A percentile compares a stretch with the other conserved stretches of the same genome.
Conservation (phyloP, 92 coral and sea anemone species). For the Epizoanthus illoricatus region DNA sequence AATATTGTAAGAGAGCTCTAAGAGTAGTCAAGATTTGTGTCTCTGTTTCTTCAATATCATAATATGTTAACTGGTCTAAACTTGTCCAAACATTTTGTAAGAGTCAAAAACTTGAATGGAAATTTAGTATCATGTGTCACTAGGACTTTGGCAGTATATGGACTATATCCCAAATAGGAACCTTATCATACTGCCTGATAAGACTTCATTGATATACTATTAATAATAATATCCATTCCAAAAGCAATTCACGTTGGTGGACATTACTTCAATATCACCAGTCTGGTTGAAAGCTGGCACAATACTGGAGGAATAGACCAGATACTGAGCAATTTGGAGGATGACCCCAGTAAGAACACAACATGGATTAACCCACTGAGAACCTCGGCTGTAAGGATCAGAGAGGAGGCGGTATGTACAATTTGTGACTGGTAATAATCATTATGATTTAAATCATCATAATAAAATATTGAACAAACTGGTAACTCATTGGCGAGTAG, state of each 20-base stretch:
- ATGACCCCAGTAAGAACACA: slow-evolving; percentile 3
- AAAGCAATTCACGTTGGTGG: slow-evolving; percentile 80
- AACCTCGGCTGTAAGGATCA: slow-evolving; percentile 55
- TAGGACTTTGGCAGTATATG: no score
- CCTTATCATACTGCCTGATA: not conserved
- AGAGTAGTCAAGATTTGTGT: not conserved
- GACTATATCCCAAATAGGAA: not conserved
- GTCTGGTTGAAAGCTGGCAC: slow-evolving; percentile 57
- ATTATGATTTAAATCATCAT: no score
- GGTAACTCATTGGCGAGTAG: no score
- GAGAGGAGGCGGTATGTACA: not conserved
- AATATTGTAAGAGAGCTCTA: no score
- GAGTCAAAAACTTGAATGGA: no score
- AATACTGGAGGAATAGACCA: slow-evolving; percentile 10
- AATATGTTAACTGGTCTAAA: not conserved
- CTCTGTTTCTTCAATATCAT: not conserved
- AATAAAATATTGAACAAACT: no score
- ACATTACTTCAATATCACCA: slow-evolving; percentile 81
- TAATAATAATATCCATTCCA: not conserved
- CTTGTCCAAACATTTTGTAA: no score
- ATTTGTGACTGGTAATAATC: no score
- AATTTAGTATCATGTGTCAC: no score
- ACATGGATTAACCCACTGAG: slow-evolving; percentile 81
- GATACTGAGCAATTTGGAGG: slow-evolving; percentile 20
- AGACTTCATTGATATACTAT: not conserved